Conservation (phyloP, 2,113 vertebrate species). For the Chaetorhynchus papuensis region DNA sequence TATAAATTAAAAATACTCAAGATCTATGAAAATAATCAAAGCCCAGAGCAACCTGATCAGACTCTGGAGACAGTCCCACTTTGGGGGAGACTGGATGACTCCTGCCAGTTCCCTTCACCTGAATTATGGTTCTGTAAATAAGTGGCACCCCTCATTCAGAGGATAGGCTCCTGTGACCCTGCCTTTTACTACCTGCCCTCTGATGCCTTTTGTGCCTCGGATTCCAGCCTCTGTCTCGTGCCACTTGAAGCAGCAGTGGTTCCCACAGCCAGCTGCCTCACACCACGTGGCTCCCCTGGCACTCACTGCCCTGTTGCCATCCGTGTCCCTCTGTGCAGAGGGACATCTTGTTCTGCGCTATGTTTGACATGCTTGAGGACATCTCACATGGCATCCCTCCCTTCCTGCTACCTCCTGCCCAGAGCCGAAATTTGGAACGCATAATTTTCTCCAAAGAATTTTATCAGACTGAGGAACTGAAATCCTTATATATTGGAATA, state of each 20-base stretch:
- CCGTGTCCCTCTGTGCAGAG: background rate
- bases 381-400: background rate
- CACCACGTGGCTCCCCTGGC: background rate
- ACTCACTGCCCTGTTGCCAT: background rate
- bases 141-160: background rate
- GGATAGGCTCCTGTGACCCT: background rate
- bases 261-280: background rate
- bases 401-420: background rate
- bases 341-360: background rate
- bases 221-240: background rate
- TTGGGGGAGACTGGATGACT: background rate
- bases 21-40: background rate
- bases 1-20: background rate
- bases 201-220: background rate
- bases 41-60: background rate
- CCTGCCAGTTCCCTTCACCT: background rate
- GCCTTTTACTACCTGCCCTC: background rate
- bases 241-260: background rate
- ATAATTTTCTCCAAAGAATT: background rate
- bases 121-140: background rate
- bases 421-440: background rate
- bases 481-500: background rate
- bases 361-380: background rate
- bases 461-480: background rate
- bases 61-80: background rate